phyloP scores from a whole-genome alignment of 2,797 vertebrate species.

The Neoniphon sammara region DNA sequence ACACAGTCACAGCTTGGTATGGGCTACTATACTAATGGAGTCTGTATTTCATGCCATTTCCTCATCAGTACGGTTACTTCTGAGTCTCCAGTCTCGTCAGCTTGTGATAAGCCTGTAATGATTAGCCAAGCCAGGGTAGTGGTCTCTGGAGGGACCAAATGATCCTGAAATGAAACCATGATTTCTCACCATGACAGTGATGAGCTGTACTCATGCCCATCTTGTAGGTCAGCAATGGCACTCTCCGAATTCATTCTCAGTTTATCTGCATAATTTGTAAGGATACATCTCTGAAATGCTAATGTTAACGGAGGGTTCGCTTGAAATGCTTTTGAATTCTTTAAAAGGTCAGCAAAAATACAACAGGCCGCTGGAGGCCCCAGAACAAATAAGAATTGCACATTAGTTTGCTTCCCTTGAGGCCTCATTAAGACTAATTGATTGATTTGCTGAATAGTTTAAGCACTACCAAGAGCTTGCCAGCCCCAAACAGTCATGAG shows the following conservation, averaged over 20 bases:
- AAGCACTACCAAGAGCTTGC: neutral
- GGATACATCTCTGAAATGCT: slow-evolving; percentile 28
- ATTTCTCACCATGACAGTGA: slow-evolving; percentile 21
- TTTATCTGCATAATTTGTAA: slow-evolving; percentile 33
- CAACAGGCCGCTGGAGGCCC: slow-evolving; percentile 23
- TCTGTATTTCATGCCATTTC: neutral
- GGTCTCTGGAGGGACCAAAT: slow-evolving; percentile 7
- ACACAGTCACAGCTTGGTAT: neutral
- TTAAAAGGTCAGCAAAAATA: slow-evolving; percentile 56
- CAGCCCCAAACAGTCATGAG: neutral
- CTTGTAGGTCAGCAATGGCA: neutral
- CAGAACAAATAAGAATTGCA: slow-evolving; percentile 37
- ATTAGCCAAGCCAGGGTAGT: neutral
- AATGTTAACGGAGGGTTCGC: slow-evolving; percentile 31
- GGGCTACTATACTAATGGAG: neutral
- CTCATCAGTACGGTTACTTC: neutral
- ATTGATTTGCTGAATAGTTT: slow-evolving; percentile 53
- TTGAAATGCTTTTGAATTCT: slow-evolving; percentile 32
- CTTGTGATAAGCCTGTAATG: slow-evolving; percentile 11
- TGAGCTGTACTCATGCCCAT: slow-evolving; percentile 1
- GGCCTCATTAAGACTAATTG: slow-evolving; percentile 62
- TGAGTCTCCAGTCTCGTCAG: neutral
- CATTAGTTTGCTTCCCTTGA: slow-evolving; percentile 51
- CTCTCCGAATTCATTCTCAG: slow-evolving; percentile 25
- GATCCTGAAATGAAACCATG: slow-evolving; percentile 10